These are phyloP conservation scores for Euglossa dilemma DNA, from an alignment of 1,140 invertebrate species.

Conservation along the genomic window DNA sequence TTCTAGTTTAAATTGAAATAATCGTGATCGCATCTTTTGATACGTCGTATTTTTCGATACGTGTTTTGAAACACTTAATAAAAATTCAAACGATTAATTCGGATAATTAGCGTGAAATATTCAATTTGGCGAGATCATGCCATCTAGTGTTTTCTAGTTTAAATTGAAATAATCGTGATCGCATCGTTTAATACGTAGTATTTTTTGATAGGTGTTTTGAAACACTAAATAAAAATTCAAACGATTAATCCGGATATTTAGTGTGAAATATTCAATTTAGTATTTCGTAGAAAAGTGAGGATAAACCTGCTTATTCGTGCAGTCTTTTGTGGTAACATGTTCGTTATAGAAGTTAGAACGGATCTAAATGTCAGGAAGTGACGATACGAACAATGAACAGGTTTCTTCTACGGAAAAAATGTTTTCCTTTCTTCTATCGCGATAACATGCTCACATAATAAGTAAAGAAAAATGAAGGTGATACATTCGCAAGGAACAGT, in stretches of 20 bases:
- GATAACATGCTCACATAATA: not conserved
- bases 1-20: too few species aligned
- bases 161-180: too few species aligned
- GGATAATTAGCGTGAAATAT: too few species aligned
- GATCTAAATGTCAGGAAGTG: not conserved
- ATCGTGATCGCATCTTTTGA: too few species aligned
- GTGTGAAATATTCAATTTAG: not conserved
- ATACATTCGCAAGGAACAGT: not conserved
- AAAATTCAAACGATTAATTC: too few species aligned
- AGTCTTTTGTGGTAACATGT: not conserved
- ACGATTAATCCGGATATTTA: not conserved
- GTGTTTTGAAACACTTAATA: too few species aligned
- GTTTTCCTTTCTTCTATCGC: slow-evolving; percentile 2
- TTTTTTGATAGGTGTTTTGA: too few species aligned
- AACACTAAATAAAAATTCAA: too few species aligned
- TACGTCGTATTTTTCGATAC: too few species aligned
- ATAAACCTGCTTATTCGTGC: not conserved
- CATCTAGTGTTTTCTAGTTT: too few species aligned
- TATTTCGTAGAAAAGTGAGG: not conserved
- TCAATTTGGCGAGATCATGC: too few species aligned
- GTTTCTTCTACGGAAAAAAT: not conserved
- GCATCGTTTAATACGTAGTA: too few species aligned
- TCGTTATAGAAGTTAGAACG: not conserved
- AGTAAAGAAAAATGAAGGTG: not conserved
- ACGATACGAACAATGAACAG: slow-evolving; percentile 8